phyloP scores from a whole-genome alignment of 1,140 invertebrate genomes.

The Heliconius nattereri region DNA sequence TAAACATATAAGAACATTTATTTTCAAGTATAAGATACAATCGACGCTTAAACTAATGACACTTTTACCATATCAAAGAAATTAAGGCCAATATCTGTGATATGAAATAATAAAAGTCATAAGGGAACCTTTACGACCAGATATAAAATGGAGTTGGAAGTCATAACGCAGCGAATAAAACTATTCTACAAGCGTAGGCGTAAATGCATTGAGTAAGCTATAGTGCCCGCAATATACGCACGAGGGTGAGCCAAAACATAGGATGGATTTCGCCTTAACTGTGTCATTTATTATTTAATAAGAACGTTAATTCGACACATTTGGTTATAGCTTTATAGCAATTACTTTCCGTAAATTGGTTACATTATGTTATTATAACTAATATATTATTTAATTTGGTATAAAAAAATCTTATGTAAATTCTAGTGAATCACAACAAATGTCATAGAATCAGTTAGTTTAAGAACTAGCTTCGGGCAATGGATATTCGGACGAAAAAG shows the following conservation, averaged over 20 bases:
- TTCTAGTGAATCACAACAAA: background rate
- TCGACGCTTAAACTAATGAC: slow-evolving; percentile 3
- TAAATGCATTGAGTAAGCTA: slow-evolving; percentile 39
- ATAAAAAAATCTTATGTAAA: background rate
- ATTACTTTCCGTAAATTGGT: background rate
- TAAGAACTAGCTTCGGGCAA: too few relatives aligned
- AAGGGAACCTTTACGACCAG: slow-evolving; percentile 33
- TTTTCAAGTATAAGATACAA: slow-evolving; percentile 21
- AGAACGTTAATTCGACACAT: slow-evolving; percentile 8
- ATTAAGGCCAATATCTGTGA: slow-evolving; percentile 31
- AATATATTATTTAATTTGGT: background rate
- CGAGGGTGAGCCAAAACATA: slow-evolving; percentile 32
- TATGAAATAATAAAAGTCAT: slow-evolving; percentile 39
- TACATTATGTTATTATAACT: background rate
- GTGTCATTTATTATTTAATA: slow-evolving; percentile 20
- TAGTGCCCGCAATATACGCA: slow-evolving; percentile 26
- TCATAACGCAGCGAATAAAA: slow-evolving; percentile 28
- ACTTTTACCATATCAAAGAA: slow-evolving; percentile 25
- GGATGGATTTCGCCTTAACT: slow-evolving; percentile 27
- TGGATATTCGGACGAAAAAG: too few relatives aligned
- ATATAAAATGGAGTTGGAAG: slow-evolving; percentile 37
- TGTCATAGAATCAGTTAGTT: too few relatives aligned
- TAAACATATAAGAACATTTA: slow-evolving; percentile 27
- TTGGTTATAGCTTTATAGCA: background rate
- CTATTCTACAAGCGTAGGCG: slow-evolving; percentile 38